Base-by-base conservation (phyloP, 2,888 invertebrate species). In the Lordiphosa andalusiaca region DNA sequence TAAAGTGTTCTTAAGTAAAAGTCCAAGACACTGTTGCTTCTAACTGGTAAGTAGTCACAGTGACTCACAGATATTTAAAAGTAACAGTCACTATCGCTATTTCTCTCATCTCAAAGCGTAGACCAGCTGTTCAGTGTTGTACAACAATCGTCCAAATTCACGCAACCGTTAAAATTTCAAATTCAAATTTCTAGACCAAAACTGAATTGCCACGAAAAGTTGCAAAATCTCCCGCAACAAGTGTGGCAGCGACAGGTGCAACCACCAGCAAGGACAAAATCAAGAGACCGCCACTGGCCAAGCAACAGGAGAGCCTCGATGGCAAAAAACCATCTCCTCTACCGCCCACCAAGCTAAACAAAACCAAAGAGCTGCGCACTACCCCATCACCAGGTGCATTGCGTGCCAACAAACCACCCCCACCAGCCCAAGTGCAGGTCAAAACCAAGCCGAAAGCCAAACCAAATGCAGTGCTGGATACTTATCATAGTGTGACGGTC, bases 401-500 rank as follows among this genome's bases (percentile, higher is more conserved):
- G 69, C 80, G 73, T 67, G 60, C 41, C 37, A 19, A 42, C 62
- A 49, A 67, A 61, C 57, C 40, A 50, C 52, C 61, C 59, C 49
- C 33, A 10, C 12, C 39, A 50, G 19, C 7, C 40, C 6, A 44
- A 59, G 36, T 6, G 35, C 30, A 30, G 44, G 30, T 39, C 16
- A 60, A 41, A 12, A 2, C 41, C 6, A 59, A 60, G 40, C 39
- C 23, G 23, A 74, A 70, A 48, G 57, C 70, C n/a, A 88, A 88
- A 44, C 76, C 83, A 12, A 89, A 89, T 77, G 72, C 83, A 2
- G 89, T 88, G 30, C 76, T 88, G 76, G 87, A 85, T 60, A 85
- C 86, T n/a, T 85, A 85, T 48, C 88, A 89, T 33, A 90, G 87
- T 75, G 90, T 90, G 16, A 90, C 90, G 0, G 87, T 90, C 6